Evolutionary conservation across 2,797 vertebrate species (phyloP).

Genomic region (Avahi laniger): DNA sequence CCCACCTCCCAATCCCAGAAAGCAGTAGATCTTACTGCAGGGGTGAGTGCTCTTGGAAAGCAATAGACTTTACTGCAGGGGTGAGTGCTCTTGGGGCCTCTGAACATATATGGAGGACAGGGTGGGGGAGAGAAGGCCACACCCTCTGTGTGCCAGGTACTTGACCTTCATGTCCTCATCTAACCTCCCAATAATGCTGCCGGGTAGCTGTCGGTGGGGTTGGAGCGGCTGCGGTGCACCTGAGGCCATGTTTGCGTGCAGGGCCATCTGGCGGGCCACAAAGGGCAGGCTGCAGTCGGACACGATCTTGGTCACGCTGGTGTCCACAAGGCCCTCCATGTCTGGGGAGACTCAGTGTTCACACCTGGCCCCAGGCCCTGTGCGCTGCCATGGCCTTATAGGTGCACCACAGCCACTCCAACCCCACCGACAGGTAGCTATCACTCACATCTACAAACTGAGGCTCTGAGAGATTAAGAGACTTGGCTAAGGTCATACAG

Average conservation of each 20-base stretch:
- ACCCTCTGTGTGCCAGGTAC: neutral
- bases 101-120: neutral
- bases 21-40: neutral
- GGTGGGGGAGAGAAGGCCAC: neutral
- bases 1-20: neutral
- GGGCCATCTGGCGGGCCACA: slow-evolving; percentile 96
- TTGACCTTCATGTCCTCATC: neutral
- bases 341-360: slow-evolving; percentile 83
- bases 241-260: slow-evolving; percentile 98
- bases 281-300: slow-evolving; percentile 96
- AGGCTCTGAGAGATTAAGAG: neutral
- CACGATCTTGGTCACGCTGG: slow-evolving; percentile 95
- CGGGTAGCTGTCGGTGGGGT: slow-evolving; percentile 96
- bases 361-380: slow-evolving; percentile 64
- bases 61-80: neutral
- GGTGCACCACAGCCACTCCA: too few species aligned
- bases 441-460: neutral
- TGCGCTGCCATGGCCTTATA: too few species aligned
- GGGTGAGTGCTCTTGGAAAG: neutral
- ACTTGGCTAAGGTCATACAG: neutral
- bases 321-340: slow-evolving; percentile 96
- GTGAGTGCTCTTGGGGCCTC: neutral
- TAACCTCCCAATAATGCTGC: neutral
- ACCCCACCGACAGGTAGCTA: neutral
- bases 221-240: slow-evolving; percentile 96